Evolutionary conservation across 2,113 vertebrate genomes (phyloP).

Genomic region (Urocolius indicus): DNA sequence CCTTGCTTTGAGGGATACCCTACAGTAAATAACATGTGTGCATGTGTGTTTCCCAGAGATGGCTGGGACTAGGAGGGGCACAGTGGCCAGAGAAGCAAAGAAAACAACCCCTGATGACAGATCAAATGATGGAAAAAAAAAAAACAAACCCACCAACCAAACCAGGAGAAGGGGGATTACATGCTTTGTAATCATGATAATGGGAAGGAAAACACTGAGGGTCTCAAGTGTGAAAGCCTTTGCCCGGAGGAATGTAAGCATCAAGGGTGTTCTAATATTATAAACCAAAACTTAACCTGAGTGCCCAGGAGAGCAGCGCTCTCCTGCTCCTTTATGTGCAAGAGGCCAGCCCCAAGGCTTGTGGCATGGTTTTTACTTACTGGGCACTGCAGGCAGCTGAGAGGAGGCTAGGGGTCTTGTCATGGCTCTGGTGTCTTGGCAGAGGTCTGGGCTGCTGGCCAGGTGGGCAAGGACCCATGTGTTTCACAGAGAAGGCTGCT

Average conservation of each 20-base stretch:
- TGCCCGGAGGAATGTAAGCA: slow-evolving; percentile 23
- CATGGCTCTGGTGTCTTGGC: fast-evolving
- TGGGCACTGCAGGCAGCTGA: fast-evolving
- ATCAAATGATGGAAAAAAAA: slow-evolving; percentile 76
- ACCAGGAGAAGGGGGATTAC: slow-evolving; percentile 69
- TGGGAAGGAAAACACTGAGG: slow-evolving; percentile 71
- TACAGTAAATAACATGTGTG: slow-evolving; percentile 68
- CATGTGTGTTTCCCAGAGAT: slow-evolving; percentile 30
- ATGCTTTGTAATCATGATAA: slow-evolving; percentile 70
- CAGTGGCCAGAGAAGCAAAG: slow-evolving; percentile 12
- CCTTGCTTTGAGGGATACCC: slow-evolving; percentile 64
- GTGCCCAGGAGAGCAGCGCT: not conserved
- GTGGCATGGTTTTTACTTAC: not conserved
- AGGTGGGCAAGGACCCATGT: fast-evolving
- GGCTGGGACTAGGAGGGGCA: not conserved
- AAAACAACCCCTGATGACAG: slow-evolving; percentile 79
- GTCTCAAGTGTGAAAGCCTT: slow-evolving; percentile 60
- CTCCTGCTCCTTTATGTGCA: not conserved
- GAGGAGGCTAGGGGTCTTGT: not conserved
- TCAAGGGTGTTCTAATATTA: slow-evolving; percentile 30
- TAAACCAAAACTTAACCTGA: not conserved
- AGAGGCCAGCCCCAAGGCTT: too few relatives aligned
- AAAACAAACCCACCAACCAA: slow-evolving; percentile 1
- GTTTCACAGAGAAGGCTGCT: not conserved
- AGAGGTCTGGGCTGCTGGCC: not conserved